phyloP scores from a whole-genome alignment of 1,140 invertebrate species.

The Lepidotrigona ventralis region DNA sequence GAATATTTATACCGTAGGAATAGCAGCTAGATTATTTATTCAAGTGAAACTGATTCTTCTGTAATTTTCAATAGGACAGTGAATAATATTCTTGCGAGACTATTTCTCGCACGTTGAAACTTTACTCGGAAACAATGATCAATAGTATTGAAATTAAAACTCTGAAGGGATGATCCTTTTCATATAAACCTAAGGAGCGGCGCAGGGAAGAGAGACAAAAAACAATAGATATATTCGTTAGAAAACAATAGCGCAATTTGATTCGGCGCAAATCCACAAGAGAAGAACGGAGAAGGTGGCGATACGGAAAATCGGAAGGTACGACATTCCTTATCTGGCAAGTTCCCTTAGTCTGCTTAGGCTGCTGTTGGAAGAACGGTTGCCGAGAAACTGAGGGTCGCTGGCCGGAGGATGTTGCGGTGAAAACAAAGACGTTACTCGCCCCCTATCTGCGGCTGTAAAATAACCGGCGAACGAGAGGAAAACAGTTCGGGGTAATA shows the following conservation, averaged over 20 bases:
- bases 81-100: too few relatives aligned
- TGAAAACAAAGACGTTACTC: slow-evolving; percentile 80
- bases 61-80: not conserved
- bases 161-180: not conserved
- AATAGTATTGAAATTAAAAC: not conserved
- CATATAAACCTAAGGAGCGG: not conserved
- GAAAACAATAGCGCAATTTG: not conserved
- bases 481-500: slow-evolving; percentile 71
- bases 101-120: not conserved
- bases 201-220: not conserved
- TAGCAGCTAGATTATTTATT: not conserved
- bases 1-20: not conserved
- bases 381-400: slow-evolving; percentile 51
- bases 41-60: not conserved
- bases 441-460: slow-evolving; percentile 77
- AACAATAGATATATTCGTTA: not conserved
- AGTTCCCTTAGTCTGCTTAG: slow-evolving; percentile 28
- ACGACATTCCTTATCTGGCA: slow-evolving; percentile 57
- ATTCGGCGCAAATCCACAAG: not conserved
- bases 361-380: slow-evolving; percentile 34
- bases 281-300: slow-evolving; percentile 25
- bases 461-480: slow-evolving; percentile 79
- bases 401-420: slow-evolving; percentile 66
- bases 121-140: not conserved
- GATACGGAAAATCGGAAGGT: slow-evolving; percentile 50